Evolutionary conservation across 1,140 invertebrate species (phyloP).

Genomic region (Drosophila lacertosa): DNA sequence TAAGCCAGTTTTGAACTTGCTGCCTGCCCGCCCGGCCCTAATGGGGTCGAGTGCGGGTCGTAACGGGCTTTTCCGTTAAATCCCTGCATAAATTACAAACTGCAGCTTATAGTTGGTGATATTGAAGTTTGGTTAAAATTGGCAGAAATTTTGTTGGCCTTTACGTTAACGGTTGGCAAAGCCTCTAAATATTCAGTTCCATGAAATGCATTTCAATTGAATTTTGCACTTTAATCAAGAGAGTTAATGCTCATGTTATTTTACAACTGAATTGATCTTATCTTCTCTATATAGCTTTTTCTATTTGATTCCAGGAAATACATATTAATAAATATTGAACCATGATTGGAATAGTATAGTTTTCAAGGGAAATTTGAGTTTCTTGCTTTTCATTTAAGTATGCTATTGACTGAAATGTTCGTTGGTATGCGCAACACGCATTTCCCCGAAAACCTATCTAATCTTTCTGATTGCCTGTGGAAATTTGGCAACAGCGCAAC

Average conservation of each 20-base stretch:
- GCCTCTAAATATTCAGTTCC: background rate
- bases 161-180: too few species aligned
- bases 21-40: background rate
- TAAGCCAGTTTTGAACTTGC: constrained; percentile 15
- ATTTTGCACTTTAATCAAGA: background rate
- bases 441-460: constrained; percentile 5
- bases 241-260: too few species aligned
- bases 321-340: too few species aligned
- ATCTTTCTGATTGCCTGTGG: constrained; percentile 31
- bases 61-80: constrained; percentile 11
- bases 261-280: too few species aligned
- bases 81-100: constrained; percentile 37
- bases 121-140: background rate
- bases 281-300: too few species aligned
- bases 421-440: background rate
- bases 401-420: constrained; percentile 1
- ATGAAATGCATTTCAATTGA: constrained; percentile 1
- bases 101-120: constrained; percentile 4
- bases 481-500: constrained; percentile 50
- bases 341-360: too few species aligned
- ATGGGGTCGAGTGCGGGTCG: constrained; percentile 9
- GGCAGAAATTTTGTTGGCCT: too few species aligned
- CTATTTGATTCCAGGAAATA: too few species aligned
- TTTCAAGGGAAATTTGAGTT: too few species aligned
- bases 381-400: background rate